A percentile compares a stretch with the other conserved stretches of the same genome.
phyloP scores from a whole-genome alignment of 1,140 invertebrate genomes.

The Scaptomyza hsui region DNA sequence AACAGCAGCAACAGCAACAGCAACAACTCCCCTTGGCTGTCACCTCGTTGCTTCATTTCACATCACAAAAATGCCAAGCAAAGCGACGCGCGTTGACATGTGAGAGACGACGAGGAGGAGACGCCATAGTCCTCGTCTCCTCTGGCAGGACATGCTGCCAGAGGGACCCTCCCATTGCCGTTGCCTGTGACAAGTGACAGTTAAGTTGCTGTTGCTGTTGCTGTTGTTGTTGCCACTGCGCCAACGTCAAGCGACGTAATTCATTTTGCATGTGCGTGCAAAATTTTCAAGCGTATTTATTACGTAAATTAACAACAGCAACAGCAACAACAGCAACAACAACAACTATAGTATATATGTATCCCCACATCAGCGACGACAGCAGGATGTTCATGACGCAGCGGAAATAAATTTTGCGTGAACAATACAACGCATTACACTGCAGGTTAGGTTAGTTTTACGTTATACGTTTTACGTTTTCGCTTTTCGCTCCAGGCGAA shows the following conservation, averaged over 20 bases:
- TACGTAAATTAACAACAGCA: conserved; percentile 80
- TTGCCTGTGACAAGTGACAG: conserved; percentile 83
- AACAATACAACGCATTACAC: conserved; percentile 81
- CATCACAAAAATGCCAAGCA: conserved; percentile 83
- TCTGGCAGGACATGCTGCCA: conserved; percentile 57
- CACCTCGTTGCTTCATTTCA: conserved; percentile 83
- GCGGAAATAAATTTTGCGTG: conserved; percentile 83
- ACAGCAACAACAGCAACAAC: conserved; percentile 47
- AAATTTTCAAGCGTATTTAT: conserved; percentile 82
- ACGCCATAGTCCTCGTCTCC: conserved; percentile 7
- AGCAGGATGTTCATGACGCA: conserved; percentile 80
- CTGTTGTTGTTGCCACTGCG: conserved; percentile 44
- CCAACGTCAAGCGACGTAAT: conserved; percentile 65
- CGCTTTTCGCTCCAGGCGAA: too few species aligned
- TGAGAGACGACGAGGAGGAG: conserved; percentile 72
- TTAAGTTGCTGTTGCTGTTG: conserved; percentile 73
- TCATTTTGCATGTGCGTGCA: conserved; percentile 82
- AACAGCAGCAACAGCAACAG: conserved; percentile 44
- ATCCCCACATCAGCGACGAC: conserved; percentile 58
- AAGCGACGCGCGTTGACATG: conserved; percentile 84
- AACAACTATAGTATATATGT: conserved; percentile 21
- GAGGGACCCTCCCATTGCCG: conserved; percentile 49
- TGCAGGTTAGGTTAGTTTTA: conserved; percentile 75
- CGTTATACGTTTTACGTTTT: too few species aligned
- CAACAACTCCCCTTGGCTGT: conserved; percentile 67